Evolutionary conservation across 2,888 invertebrate genomes (phyloP).

Genomic region (Notodonta dromedarius): DNA sequence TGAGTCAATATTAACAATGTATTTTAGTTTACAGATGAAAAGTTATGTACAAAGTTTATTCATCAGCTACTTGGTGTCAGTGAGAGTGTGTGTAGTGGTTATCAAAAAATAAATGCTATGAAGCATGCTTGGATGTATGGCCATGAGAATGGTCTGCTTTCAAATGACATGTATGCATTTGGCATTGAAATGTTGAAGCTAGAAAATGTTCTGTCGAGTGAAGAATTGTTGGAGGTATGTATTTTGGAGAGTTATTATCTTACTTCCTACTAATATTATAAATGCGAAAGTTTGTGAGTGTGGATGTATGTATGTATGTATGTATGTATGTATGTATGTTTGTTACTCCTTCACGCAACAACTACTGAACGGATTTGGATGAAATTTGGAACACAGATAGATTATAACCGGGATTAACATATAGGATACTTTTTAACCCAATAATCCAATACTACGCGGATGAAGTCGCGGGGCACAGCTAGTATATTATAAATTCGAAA

Average conservation of each 20-base stretch:
- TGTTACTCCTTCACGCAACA: no score
- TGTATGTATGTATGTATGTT: no score
- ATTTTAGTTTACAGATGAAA: conserved; percentile 70
- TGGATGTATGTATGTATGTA: no score
- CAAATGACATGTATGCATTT: conserved; percentile 72
- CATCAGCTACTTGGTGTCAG: conserved; percentile 60
- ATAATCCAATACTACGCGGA: no score
- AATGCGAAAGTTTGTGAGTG: no score
- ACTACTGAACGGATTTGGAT: no score
- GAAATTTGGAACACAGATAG: no score
- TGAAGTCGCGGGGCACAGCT: no score
- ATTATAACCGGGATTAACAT: no score
- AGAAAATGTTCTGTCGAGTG: conserved; percentile 55
- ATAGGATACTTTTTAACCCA: no score
- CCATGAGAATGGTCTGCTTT: conserved; percentile 64
- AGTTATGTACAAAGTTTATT: conserved; percentile 70
- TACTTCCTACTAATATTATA: no score
- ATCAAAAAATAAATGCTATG: conserved; percentile 63
- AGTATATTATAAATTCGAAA: no score
- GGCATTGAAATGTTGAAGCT: conserved; percentile 68
- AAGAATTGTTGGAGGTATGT: conserved; percentile 63
- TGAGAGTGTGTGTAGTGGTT: conserved; percentile 56
- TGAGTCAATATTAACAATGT: background rate
- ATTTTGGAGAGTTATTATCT: background rate
- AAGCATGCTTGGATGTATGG: conserved; percentile 73